Base-by-base conservation (phyloP, 2,888 invertebrate species). In the Ecdyonurus torrentis region DNA sequence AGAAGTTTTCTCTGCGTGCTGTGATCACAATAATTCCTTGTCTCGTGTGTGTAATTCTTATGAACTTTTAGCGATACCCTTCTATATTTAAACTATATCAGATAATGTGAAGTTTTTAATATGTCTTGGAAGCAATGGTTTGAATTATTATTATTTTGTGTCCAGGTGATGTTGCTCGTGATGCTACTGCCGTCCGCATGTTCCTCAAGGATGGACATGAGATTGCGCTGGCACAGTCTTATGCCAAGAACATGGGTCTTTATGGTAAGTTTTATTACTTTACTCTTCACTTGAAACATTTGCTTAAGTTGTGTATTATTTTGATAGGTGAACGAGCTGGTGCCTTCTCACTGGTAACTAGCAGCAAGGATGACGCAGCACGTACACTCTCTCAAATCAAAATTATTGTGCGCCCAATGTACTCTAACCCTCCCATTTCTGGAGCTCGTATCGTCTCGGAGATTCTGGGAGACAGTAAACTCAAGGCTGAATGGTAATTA, bases 231-330 rank as follows among this genome's bases (percentile, higher is more conserved):
- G 84, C 92, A 0, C 98, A 99, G 78, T 96, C 96, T 65, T 98
- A 87, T 77, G 95, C 98, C 66, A 98, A 98, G 77, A 99, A 99
- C 74, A 96, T 99, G 96, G 98, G 86, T 53, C 76, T 86, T 7
- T 87, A 86, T 73, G 85, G 85, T 82, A 71, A 70, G 68, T 52
- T n/a, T n/a, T n/a, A n/a, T n/a, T n/a, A n/a, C 52, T 50, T 61
- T 52, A 61, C 23, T 52, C 62, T 5, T 7, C 59, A n/a, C 18
- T 15, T 15, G 50, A 15, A 7, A 50, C 15, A 15, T 50, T 50
- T n/a, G 1, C 2, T 52, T 52, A n/a, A 15, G 19, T 1, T n/a
- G 52, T 52, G 15, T 52, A 52, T 15, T n/a, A n/a, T 52, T n/a
- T 7, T 15, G 15, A 15, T 15, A 83, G 95, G 96, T 67, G 95